Evolutionary conservation across 2,888 invertebrate genomes (phyloP).

Genomic region (Laspeyria flexula): DNA sequence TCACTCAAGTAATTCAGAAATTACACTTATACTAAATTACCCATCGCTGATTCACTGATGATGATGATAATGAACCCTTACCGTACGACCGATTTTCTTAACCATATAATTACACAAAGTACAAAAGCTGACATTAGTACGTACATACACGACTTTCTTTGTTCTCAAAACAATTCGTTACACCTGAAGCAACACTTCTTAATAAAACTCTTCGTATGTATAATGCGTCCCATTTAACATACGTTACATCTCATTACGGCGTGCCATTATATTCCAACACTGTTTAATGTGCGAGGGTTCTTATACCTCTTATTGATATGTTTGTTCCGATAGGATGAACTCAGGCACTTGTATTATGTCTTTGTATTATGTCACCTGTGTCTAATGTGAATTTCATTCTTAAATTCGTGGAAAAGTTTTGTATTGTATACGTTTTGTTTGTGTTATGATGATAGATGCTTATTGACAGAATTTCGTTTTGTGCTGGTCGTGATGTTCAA

Average conservation of each 20-base stretch:
- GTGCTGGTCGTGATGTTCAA: too few species aligned
- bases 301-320: background rate
- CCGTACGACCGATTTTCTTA: too few species aligned
- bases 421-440: background rate
- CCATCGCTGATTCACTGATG: too few species aligned
- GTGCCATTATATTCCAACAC: constrained; percentile 14
- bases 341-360: background rate
- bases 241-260: constrained; percentile 6
- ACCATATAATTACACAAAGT: too few species aligned
- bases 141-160: too few species aligned
- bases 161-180: background rate
- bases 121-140: too few species aligned
- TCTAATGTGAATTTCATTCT: background rate
- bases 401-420: background rate
- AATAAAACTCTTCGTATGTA: constrained; percentile 7
- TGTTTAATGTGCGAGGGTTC: constrained; percentile 6
- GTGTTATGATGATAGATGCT: background rate
- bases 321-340: background rate
- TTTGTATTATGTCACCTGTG: background rate
- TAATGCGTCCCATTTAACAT: constrained; percentile 12
- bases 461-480: too few species aligned
- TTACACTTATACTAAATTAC: too few species aligned
- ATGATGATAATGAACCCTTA: too few species aligned
- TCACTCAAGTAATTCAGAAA: too few species aligned
- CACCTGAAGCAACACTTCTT: background rate